Evolutionary conservation across 2,888 invertebrate species (phyloP).

Genomic region (Apodemia mormo): DNA sequence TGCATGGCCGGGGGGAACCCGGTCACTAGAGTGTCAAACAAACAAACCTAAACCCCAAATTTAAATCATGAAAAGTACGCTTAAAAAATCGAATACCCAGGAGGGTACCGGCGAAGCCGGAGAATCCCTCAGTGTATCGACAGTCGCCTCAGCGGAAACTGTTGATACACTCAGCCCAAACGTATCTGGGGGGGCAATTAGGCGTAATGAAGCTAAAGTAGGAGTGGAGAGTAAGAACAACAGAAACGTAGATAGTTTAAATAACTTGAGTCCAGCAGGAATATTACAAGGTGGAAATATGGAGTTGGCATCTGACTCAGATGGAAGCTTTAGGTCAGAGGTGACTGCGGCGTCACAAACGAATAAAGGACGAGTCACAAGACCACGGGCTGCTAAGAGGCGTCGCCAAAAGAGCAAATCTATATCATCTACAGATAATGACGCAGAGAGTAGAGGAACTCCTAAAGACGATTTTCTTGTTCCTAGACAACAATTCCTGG

Average conservation of each 20-base stretch:
- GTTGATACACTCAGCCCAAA: background rate
- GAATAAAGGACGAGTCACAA: constrained; percentile 20
- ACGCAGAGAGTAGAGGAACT: background rate
- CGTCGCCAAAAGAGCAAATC: constrained; percentile 7
- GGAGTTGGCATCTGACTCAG: background rate
- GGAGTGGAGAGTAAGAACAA: background rate
- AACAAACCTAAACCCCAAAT: too few species aligned
- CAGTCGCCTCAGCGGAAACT: background rate
- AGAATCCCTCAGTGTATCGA: background rate
- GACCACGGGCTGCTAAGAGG: constrained; percentile 25
- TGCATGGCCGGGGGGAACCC: too few species aligned
- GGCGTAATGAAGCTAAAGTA: background rate
- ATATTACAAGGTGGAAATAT: background rate
- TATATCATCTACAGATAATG: background rate
- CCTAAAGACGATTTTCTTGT: too few species aligned
- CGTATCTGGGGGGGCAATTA: background rate
- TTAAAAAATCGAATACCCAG: background rate
- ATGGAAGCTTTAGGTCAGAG: background rate
- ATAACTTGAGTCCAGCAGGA: too few species aligned
- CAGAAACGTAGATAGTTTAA: background rate
- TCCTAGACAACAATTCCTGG: too few species aligned
- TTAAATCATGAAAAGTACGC: too few species aligned
- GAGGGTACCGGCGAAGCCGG: background rate
- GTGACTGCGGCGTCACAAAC: constrained; percentile 22
- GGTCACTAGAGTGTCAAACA: too few species aligned